These are phyloP conservation scores for Crocuta crocuta DNA, from an alignment of 2,113 vertebrate genomes.

Conservation along the genomic window DNA sequence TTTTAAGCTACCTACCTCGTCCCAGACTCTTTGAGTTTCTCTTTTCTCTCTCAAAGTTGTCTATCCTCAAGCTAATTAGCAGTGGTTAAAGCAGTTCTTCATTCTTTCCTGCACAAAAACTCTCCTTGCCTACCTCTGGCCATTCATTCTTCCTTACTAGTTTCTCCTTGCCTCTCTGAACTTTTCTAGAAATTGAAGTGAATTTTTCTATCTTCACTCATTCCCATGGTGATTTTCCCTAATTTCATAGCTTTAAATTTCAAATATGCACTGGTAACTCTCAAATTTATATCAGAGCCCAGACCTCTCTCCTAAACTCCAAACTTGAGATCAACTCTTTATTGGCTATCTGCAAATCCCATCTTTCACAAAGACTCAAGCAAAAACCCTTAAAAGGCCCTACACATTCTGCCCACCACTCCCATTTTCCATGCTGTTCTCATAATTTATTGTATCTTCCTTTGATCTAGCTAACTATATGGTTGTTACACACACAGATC, in stretches of 20 bases:
- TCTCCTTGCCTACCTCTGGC: not conserved
- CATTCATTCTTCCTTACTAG: not conserved
- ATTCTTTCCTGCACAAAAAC: slow-evolving; percentile 18
- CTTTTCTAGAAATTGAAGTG: not conserved
- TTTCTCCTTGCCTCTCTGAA: slow-evolving; percentile 7
- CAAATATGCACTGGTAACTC: not conserved
- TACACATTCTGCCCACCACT: not conserved
- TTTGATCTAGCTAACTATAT: not conserved
- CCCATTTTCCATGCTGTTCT: not conserved
- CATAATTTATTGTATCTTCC: not conserved
- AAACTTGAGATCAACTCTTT: not conserved
- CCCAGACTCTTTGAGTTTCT: not conserved
- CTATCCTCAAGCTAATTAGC: not conserved
- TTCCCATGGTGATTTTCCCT: not conserved
- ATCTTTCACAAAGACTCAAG: not conserved
- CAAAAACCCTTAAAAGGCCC: not conserved
- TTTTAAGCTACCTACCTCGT: not conserved
- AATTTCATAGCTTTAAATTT: not conserved
- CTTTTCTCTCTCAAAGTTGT: not conserved
- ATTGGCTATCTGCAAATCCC: not conserved
- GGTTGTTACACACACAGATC: not conserved
- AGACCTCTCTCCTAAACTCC: not conserved
- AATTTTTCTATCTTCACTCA: not conserved
- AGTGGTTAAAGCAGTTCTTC: not conserved
- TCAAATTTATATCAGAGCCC: not conserved